Evolutionary conservation across 2,888 invertebrate genomes (phyloP).

Genomic region (Thera britannica): DNA sequence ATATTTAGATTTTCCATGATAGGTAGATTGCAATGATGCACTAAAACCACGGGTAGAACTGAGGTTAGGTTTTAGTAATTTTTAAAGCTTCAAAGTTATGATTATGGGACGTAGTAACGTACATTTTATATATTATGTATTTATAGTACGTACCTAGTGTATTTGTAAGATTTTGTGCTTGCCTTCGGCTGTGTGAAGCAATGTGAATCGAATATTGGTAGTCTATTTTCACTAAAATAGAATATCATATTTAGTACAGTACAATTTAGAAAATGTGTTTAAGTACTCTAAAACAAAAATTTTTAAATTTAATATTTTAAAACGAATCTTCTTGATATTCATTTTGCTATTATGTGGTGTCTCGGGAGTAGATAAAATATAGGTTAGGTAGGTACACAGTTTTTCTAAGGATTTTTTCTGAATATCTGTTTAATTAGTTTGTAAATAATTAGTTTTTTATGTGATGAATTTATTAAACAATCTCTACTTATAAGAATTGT

Average conservation of each 20-base stretch:
- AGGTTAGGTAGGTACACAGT: too few relatives aligned
- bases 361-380: not conserved
- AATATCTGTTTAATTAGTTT: too few relatives aligned
- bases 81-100: not conserved
- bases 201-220: constrained; percentile 4
- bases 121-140: not conserved
- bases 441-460: too few relatives aligned
- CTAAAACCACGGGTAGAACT: not conserved
- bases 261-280: too few relatives aligned
- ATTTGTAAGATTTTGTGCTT: constrained; percentile 12
- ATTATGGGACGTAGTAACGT: not conserved
- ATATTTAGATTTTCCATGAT: too few relatives aligned
- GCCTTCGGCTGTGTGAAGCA: constrained; percentile 9
- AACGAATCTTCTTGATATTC: constrained; percentile 1
- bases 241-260: too few relatives aligned
- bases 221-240: constrained; percentile 3
- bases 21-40: not conserved
- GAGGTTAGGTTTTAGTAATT: not conserved
- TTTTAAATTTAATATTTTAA: not conserved
- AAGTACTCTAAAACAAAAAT: not conserved
- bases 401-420: too few relatives aligned
- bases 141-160: not conserved
- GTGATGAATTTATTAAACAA: too few relatives aligned
- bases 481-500: too few relatives aligned
- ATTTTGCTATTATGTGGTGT: not conserved